Evolutionary conservation across 2,888 invertebrate species (phyloP), one percentile per base, ranked within the genome.

Genomic region (Drosophila melanosoma): DNA sequence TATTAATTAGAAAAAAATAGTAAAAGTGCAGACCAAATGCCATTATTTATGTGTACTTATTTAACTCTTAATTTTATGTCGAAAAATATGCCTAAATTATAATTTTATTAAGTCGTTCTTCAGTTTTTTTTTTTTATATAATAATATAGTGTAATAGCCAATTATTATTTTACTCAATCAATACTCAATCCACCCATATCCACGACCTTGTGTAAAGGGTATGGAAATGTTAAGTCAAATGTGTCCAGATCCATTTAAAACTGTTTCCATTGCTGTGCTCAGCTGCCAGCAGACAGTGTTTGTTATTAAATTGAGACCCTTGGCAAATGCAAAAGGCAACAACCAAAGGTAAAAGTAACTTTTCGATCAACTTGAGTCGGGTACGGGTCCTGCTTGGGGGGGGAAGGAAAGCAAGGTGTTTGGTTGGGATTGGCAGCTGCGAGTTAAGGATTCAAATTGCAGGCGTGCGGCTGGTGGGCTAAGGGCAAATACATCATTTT

Each of bases 311-410:
- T 69, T 81, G 69, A 75, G 72, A 75, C 82, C 83, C 79, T 74
- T 76, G 66, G 71, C 57, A 61, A 64, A 72, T 59, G 63, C 60
- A 75, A 70, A 69, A 75, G 35, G 69, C 74, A 69, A 70, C 60
- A 56, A 63, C 35, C 57, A 76, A 76, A 76, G 75, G 67, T 82
- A 78, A 78, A 83, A 71, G 82, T 77, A 75, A 79, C 84, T 89
- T 89, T 87, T 88, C 88, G 82, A 88, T 88, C 88, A 89, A 84
- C 69, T 86, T 89, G 88, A 88, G 83, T 69, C 61, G 81, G 87
- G 87, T 85, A 67, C 60, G 60, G 68, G 65, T 60, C 33, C 15
- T 20, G 38, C 26, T 26, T 20, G 35, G 36, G 20, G n/a, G 38
- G 12, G 29, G 29, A 6, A 5, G 29, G 29, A 5, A 0, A 6